phyloP scores from a whole-genome alignment of 2,888 invertebrate genomes.

The Cremastobaeus sp. region DNA sequence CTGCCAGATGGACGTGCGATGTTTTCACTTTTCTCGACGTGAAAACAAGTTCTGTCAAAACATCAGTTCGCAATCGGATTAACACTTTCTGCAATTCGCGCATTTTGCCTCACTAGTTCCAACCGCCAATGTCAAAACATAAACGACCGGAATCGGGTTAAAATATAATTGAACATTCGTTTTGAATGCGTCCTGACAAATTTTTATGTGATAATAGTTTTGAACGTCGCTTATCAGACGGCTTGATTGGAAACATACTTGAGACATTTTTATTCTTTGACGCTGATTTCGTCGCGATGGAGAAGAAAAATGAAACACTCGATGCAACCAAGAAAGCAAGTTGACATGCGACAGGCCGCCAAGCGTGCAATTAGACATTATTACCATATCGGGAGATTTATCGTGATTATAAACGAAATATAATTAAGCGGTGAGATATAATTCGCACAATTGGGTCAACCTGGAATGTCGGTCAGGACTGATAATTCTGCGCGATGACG shows the following conservation, averaged over 20 bases:
- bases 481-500: conserved; percentile 15
- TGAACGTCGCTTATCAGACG: too few relatives aligned
- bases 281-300: too few relatives aligned
- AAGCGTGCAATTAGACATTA: conserved; percentile 28
- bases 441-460: conserved; percentile 29
- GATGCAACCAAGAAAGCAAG: too few relatives aligned
- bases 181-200: too few relatives aligned
- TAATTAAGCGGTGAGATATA: conserved; percentile 30
- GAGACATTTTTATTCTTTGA: too few relatives aligned
- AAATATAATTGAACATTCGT: too few relatives aligned
- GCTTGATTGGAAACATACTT: too few relatives aligned
- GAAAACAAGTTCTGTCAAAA: conserved; percentile 19
- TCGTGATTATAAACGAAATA: conserved; percentile 32
- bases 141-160: too few relatives aligned
- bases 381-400: conserved; percentile 26
- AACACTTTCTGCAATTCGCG: not conserved
- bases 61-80: conserved; percentile 5
- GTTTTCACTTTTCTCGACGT: conserved; percentile 25
- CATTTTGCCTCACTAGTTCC: too few relatives aligned
- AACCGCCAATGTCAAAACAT: too few relatives aligned
- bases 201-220: too few relatives aligned
- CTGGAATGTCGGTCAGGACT: conserved; percentile 43
- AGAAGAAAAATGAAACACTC: too few relatives aligned
- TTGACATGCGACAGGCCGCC: conserved; percentile 7
- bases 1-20: not conserved